A percentile compares a stretch with the other conserved stretches of the same genome.
Conservation (phyloP, 2,113 vertebrate genomes). For the Notechis scutatus region DNA sequence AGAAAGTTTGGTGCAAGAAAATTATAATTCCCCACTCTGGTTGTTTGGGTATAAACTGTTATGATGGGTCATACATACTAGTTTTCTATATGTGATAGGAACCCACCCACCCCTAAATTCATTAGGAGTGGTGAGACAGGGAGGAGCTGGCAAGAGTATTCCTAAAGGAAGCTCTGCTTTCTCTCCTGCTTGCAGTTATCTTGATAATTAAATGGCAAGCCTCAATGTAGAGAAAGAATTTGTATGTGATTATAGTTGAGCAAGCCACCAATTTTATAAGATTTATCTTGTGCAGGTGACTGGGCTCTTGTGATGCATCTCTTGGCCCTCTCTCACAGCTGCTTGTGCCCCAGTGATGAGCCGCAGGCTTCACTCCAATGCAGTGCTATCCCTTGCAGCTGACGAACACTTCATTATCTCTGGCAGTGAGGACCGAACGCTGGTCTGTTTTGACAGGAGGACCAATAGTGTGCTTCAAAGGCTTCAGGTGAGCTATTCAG, state of each 20-base stretch:
- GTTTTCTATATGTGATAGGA: not conserved
- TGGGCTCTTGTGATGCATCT: not conserved
- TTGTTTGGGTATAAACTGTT: not conserved
- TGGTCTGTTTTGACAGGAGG: conserved; percentile 83
- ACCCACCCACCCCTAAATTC: not conserved
- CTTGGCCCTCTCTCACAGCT: conserved; percentile 54
- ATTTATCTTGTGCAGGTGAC: not conserved
- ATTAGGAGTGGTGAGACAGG: not conserved
- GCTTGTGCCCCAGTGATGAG: conserved; percentile 76
- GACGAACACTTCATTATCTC: conserved; percentile 86
- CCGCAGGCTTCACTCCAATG: conserved; percentile 75
- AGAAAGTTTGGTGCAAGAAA: not conserved
- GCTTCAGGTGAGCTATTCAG: conserved; percentile 69
- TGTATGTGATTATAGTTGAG: not conserved
- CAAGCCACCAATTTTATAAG: not conserved
- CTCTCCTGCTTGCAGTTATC: not conserved
- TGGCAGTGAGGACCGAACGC: conserved; percentile 82
- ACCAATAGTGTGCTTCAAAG: conserved; percentile 75
- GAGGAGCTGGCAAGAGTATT: not conserved
- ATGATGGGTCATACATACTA: not conserved
- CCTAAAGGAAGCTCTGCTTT: not conserved
- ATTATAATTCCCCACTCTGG: not conserved
- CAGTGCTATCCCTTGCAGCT: conserved; percentile 79
- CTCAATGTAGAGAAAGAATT: not conserved
- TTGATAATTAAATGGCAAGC: not conserved